Percentiles rank a stretch among this genome's conserved stretches.
phyloP scores from a whole-genome alignment of 2,113 vertebrate species.

The Paraplagusia blochii region DNA sequence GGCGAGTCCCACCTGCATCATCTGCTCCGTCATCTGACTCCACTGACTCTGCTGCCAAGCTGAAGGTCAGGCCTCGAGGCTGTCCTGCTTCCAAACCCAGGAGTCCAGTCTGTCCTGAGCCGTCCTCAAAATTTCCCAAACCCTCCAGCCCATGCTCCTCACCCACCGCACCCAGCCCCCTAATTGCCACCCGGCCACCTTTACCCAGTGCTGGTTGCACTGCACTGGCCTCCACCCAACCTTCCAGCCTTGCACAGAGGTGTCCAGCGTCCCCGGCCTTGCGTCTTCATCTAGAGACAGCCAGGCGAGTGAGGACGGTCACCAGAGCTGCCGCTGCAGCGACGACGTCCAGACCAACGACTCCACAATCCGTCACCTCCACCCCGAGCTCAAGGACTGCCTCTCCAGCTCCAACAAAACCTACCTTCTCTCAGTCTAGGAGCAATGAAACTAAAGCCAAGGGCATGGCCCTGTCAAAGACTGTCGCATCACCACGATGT shows the following conservation, averaged over 20 bases:
- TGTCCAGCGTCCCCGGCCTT: slow-evolving; percentile 62
- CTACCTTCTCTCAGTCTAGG: slow-evolving; percentile 19
- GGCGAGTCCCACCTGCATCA: slow-evolving; percentile 44
- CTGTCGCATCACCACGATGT: not conserved
- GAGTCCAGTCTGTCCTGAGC: slow-evolving; percentile 71
- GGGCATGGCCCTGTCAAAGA: slow-evolving; percentile 10
- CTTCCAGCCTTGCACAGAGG: slow-evolving; percentile 58
- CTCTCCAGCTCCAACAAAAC: slow-evolving; percentile 35
- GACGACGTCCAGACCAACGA: slow-evolving; percentile 5
- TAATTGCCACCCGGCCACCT: not conserved
- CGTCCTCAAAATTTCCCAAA: slow-evolving; percentile 72
- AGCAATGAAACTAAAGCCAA: slow-evolving; percentile 46
- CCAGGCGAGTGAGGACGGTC: slow-evolving; percentile 50
- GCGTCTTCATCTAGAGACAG: slow-evolving; percentile 51
- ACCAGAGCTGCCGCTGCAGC: slow-evolving; percentile 8
- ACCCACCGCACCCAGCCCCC: slow-evolving; percentile 27
- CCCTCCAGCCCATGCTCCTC: slow-evolving; percentile 58
- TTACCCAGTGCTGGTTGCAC: slow-evolving; percentile 49
- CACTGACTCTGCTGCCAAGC: slow-evolving; percentile 35
- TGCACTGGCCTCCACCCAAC: slow-evolving; percentile 36
- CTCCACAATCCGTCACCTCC: slow-evolving; percentile 20
- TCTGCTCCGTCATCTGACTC: slow-evolving; percentile 1
- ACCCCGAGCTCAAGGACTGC: slow-evolving; percentile 50
- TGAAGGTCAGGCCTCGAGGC: slow-evolving; percentile 48
- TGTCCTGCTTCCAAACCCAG: slow-evolving; percentile 47